These are phyloP conservation scores for Ectemnius cavifrons DNA, from an alignment of 2,888 invertebrate genomes.

Conservation along the genomic window DNA sequence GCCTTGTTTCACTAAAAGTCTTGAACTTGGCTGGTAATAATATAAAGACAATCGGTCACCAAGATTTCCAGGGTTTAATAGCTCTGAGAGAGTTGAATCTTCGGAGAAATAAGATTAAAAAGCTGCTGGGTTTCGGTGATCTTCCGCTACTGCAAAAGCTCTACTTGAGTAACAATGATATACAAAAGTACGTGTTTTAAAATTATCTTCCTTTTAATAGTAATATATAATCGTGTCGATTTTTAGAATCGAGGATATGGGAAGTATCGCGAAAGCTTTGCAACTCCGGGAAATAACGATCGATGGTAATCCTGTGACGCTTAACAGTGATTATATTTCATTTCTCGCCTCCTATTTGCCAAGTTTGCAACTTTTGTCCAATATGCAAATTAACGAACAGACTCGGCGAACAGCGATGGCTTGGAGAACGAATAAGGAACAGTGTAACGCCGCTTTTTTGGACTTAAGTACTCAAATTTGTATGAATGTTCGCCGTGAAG, in stretches of 20 bases:
- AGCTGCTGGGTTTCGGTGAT: constrained; percentile 89
- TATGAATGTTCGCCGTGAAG: constrained; percentile 85
- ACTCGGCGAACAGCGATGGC: constrained; percentile 88
- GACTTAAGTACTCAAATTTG: constrained; percentile 82
- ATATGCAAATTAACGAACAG: constrained; percentile 89
- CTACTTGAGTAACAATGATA: constrained; percentile 90
- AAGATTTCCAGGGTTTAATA: constrained; percentile 88
- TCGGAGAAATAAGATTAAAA: constrained; percentile 90
- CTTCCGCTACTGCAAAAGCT: constrained; percentile 87
- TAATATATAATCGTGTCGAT: neutral
- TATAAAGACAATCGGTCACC: constrained; percentile 86
- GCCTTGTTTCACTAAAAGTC: constrained; percentile 89
- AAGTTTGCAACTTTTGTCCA: constrained; percentile 85
- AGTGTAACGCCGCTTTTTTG: constrained; percentile 84
- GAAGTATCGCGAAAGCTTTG: constrained; percentile 87
- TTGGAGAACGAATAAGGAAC: constrained; percentile 89
- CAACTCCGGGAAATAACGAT: constrained; percentile 90
- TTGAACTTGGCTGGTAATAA: constrained; percentile 96
- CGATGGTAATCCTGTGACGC: constrained; percentile 90
- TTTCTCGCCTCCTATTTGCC: constrained; percentile 90
- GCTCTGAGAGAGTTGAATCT: constrained; percentile 93
- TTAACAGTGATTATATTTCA: constrained; percentile 89
- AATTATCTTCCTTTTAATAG: neutral
- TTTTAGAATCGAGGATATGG: constrained; percentile 90
- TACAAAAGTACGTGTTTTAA: constrained; percentile 80